These are phyloP conservation scores for Bradypodion pumilum DNA, from an alignment of 2,797 vertebrate species.

Conservation along the genomic window DNA sequence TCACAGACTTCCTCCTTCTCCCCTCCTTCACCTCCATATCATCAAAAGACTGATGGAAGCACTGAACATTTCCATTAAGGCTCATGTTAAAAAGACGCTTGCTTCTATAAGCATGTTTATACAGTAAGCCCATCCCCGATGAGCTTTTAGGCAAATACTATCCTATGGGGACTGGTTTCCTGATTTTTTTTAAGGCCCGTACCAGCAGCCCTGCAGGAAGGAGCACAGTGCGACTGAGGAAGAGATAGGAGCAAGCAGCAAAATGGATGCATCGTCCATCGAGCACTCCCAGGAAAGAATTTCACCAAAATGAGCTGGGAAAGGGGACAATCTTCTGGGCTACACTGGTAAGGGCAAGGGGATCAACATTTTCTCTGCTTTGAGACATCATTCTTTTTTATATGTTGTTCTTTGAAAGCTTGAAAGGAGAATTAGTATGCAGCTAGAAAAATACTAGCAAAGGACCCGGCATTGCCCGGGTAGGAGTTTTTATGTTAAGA, in stretches of 20 bases:
- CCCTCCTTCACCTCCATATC: background rate
- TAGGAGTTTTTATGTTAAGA: background rate
- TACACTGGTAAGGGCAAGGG: slow-evolving; percentile 55
- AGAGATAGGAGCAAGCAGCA: slow-evolving; percentile 7
- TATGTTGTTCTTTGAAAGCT: background rate
- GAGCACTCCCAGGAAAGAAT: slow-evolving; percentile 21
- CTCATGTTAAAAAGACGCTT: slow-evolving; percentile 27
- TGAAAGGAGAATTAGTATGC: background rate
- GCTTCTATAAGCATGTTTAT: slow-evolving; percentile 57
- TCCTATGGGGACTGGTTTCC: slow-evolving; percentile 47
- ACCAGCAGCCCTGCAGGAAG: background rate
- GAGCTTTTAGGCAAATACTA: slow-evolving; percentile 22
- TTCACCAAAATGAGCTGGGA: slow-evolving; percentile 18
- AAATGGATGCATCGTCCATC: slow-evolving; percentile 51
- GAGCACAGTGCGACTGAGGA: slow-evolving; percentile 19
- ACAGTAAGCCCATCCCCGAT: slow-evolving; percentile 42
- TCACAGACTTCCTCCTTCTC: background rate
- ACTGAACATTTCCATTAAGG: slow-evolving; percentile 4
- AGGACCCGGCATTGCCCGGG: no score
- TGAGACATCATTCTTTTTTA: background rate
- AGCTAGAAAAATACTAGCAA: background rate
- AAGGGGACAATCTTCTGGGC: slow-evolving; percentile 39
- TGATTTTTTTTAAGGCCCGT: slow-evolving; percentile 38
- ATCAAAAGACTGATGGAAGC: background rate
- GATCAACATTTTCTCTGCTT: slow-evolving; percentile 29